Evolutionary conservation across 2,797 vertebrate species (phyloP), one percentile per base, ranked within the genome.

Genomic region (Lophius americanus): DNA sequence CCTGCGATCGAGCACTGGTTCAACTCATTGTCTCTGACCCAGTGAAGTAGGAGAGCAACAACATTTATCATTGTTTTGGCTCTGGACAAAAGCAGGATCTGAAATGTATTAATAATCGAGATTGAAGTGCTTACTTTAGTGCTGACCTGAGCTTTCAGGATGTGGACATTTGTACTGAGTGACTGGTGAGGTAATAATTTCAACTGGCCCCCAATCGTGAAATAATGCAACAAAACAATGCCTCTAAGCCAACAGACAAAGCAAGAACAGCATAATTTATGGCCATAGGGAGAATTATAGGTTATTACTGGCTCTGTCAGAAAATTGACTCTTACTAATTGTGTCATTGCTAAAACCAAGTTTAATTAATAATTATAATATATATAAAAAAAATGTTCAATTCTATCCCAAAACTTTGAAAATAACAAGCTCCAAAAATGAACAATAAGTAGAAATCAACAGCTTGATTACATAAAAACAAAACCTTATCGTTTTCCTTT

Each of bases 51-150:
- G 39, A 41, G 35, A 46, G 69, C 5, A 2, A 61, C 61, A 53
- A 23, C 52, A 58, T 69, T 54, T 73, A 39, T 69, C 48, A 61
- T 53, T 50, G 38, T 58, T 62, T 66, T 59, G 39, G 14, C 33
- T 58, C 2, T 9, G 8, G 8, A 46, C 33, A 33, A n/a, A 43
- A 35, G n/a, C 38, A 32, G 5, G 35, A 49, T 23, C 54, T 54
- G 2, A 68, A 68, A 64, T 46, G 3, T 54, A 72, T 55, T 32
- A 0, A 33, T 46, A n/a, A 55, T 51, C 38, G 13, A 51, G 47
- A 41, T 57, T 61, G 62, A 67, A 67, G 4, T 51, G 42, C 33
- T 58, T 53, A 68, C 33, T 53, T 58, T 57, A 36, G 23, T 46
- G 39, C 62, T 62, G 56, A 65, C n/a, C 47, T n/a, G 14, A 8